Percentiles rank a stretch among this genome's conserved stretches.
phyloP scores from a whole-genome alignment of 1,140 invertebrate species.

The Atta texana region DNA sequence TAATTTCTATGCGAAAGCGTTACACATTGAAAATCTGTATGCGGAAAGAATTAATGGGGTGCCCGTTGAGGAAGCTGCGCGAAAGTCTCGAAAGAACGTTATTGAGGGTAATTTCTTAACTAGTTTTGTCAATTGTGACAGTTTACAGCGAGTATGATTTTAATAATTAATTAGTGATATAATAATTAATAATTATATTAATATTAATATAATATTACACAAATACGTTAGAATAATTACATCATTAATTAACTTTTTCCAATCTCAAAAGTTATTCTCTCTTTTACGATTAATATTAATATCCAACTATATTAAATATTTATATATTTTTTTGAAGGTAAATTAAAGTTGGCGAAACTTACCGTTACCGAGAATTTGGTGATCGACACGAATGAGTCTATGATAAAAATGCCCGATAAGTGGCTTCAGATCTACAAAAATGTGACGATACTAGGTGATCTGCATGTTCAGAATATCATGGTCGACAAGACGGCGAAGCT shows the following conservation, averaged over 20 bases:
- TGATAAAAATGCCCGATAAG: neutral
- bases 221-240: neutral
- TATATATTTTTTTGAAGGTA: slow-evolving; percentile 57
- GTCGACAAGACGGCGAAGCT: slow-evolving; percentile 35
- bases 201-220: neutral
- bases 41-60: slow-evolving; percentile 77
- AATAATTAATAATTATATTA: neutral
- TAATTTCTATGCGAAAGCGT: slow-evolving; percentile 60
- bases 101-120: slow-evolving; percentile 73
- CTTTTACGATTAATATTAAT: too few species aligned
- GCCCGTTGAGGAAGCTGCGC: slow-evolving; percentile 76
- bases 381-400: slow-evolving; percentile 7
- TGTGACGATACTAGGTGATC: slow-evolving; percentile 66
- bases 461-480: slow-evolving; percentile 55
- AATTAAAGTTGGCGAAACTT: slow-evolving; percentile 67
- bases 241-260: neutral
- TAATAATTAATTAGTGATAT: neutral
- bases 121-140: neutral
- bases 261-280: neutral
- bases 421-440: slow-evolving; percentile 71
- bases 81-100: slow-evolving; percentile 77
- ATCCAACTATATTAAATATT: neutral
- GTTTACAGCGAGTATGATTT: neutral
- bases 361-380: slow-evolving; percentile 70
- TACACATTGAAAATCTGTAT: slow-evolving; percentile 71